A percentile compares a stretch with the other conserved stretches of the same genome.
phyloP scores from a whole-genome alignment of 1,140 invertebrate genomes.

The Antheraea mylitta region DNA sequence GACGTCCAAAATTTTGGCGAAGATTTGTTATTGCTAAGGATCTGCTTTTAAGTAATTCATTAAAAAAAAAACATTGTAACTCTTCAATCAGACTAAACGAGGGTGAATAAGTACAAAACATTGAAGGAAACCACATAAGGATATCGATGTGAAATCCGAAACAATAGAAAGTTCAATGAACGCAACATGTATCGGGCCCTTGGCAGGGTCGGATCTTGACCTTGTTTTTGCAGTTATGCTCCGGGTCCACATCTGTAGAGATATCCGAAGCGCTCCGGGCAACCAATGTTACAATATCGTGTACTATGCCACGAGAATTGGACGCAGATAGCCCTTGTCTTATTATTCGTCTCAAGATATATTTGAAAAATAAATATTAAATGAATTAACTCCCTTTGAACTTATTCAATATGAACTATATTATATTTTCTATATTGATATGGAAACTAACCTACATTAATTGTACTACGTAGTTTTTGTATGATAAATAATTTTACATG shows the following conservation, averaged over 20 bases:
- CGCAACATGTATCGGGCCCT: slow-evolving; percentile 2
- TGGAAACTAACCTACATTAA: too few species aligned
- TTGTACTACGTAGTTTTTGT: too few species aligned
- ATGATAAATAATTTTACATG: too few species aligned
- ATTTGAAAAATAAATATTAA: too few species aligned
- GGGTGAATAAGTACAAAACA: background rate
- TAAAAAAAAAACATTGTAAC: background rate
- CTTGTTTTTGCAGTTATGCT: slow-evolving; percentile 9
- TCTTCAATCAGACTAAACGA: background rate
- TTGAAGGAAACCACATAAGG: background rate
- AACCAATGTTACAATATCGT: slow-evolving; percentile 11
- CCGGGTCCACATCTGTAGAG: background rate
- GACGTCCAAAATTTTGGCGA: too few species aligned
- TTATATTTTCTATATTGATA: too few species aligned
- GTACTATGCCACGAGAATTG: background rate
- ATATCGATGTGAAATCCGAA: background rate
- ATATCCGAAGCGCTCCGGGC: slow-evolving; percentile 10
- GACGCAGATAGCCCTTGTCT: too few species aligned
- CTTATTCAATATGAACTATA: too few species aligned
- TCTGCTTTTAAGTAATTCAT: too few species aligned
- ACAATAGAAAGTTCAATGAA: slow-evolving; percentile 2
- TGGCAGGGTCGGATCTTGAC: background rate
- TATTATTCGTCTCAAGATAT: too few species aligned
- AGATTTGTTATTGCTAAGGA: too few species aligned
- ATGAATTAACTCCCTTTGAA: too few species aligned